Base-by-base conservation (phyloP, 2,113 vertebrate species). In the Neotoma lepida region DNA sequence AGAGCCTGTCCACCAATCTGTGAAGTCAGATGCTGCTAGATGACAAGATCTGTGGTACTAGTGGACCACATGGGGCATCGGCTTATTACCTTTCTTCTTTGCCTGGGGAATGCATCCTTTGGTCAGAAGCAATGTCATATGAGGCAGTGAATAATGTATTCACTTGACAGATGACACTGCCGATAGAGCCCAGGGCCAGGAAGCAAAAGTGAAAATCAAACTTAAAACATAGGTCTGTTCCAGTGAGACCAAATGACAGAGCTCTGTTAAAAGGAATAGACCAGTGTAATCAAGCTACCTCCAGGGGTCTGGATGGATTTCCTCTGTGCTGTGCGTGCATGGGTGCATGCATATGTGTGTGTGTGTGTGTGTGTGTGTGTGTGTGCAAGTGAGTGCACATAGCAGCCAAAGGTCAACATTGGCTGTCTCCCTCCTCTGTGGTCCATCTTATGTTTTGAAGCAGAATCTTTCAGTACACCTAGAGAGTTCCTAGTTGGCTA, bases 91-190 rank as follows among this genome's bases (percentile, higher is more conserved):
- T 93, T 88, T 91, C 91, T 76, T 66, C 88, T 91, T 87, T 54
- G 74, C 88, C 87, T 58, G 24, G 74, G 91, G 91, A 95, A 68
- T 33, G 73, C 49, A 51, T 84, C 64, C 91, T 96, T 85, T 94
- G 94, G 94, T 94, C 95, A 91, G 93, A 89, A 86, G 93, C 93
- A 89, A 89, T 95, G 95, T 93, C 76, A 61, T 76, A 33, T 64
- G 89, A 95, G 96, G 94, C 91, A 91, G 91, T 95, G 95, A 95
- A 70, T 84, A 96, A 94, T 78, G 8, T 66, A 74, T 85, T 87
- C 86, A 89, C 91, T 61, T 97, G 95, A 95, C 44, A 89, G 94
- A 94, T 95, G 91, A 96, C 93, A 49, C n/a, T 71, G 68, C 68
- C 26, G 61, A 88, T 33, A 39, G 77, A 94, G 46, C 76, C 85